Conservation (phyloP, 2,888 invertebrate species). For the Silvanus unidentatus region DNA sequence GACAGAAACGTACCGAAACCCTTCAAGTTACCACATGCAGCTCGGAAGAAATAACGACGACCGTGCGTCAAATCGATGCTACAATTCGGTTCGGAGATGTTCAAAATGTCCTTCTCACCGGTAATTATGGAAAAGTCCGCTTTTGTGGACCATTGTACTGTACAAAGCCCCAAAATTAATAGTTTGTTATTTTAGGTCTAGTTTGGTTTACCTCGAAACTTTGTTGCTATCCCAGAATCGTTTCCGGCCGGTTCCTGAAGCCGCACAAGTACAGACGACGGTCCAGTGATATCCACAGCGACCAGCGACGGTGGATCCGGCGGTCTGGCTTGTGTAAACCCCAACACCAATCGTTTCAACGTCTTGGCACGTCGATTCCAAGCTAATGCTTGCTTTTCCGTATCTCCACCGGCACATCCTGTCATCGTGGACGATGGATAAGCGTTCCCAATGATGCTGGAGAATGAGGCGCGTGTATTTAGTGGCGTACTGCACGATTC, state of each 20-base stretch:
- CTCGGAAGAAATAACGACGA: slow-evolving; percentile 81
- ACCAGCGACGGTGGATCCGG: slow-evolving; percentile 79
- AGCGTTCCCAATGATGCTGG: slow-evolving; percentile 52
- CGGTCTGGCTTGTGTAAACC: slow-evolving; percentile 80
- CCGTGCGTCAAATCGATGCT: slow-evolving; percentile 75
- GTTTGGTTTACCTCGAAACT: slow-evolving; percentile 76
- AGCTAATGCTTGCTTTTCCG: slow-evolving; percentile 76
- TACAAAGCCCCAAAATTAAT: slow-evolving; percentile 11
- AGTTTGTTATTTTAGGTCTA: background rate
- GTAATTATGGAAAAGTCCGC: slow-evolving; percentile 77
- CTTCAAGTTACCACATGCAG: slow-evolving; percentile 87
- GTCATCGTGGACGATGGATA: slow-evolving; percentile 44
- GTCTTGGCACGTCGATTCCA: slow-evolving; percentile 82
- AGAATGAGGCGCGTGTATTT: slow-evolving; percentile 52
- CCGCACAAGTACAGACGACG: slow-evolving; percentile 59
- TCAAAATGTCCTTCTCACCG: slow-evolving; percentile 71
- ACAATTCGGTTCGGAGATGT: slow-evolving; percentile 58
- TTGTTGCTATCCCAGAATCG: slow-evolving; percentile 79
- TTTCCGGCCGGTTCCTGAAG: slow-evolving; percentile 63
- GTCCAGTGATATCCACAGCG: slow-evolving; percentile 70
- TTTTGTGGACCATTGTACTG: slow-evolving; percentile 91
- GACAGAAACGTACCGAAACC: slow-evolving; percentile 77
- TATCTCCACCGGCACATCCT: slow-evolving; percentile 65
- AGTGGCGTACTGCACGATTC: slow-evolving; percentile 46
- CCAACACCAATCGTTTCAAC: slow-evolving; percentile 69